These are phyloP conservation scores for Piezodorus guildinii DNA, from an alignment of 1,140 invertebrate species.

Conservation along the genomic window DNA sequence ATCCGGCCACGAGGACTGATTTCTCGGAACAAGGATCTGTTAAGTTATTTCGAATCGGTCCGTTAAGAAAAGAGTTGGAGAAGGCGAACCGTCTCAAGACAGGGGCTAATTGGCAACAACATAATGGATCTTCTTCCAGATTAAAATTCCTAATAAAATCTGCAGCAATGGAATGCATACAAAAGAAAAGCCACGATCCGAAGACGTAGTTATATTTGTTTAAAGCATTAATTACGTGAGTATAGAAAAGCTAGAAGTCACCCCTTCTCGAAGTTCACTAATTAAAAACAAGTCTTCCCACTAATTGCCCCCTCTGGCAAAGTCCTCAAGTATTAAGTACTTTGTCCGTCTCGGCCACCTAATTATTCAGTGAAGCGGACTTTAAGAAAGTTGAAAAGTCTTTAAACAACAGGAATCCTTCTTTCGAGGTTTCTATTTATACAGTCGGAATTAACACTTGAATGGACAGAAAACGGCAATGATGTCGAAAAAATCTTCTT, in stretches of 20 bases:
- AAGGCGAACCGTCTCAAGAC: too few species aligned
- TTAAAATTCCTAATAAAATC: too few species aligned
- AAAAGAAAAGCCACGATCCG: not conserved
- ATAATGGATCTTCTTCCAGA: too few species aligned
- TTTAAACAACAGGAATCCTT: slow-evolving; percentile 3
- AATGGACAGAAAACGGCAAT: too few species aligned
- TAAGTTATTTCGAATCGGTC: too few species aligned
- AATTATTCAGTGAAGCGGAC: slow-evolving; percentile 7
- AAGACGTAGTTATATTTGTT: slow-evolving; percentile 1
- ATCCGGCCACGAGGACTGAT: too few species aligned
- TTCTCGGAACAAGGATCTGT: too few species aligned
- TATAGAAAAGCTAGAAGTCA: slow-evolving; percentile 3
- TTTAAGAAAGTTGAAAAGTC: slow-evolving; percentile 6
- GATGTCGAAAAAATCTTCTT: too few species aligned
- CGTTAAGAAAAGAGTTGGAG: too few species aligned
- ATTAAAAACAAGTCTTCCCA: slow-evolving; percentile 7
- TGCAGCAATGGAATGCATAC: too few species aligned
- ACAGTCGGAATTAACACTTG: not conserved
- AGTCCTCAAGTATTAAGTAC: slow-evolving; percentile 8
- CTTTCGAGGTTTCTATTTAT: not conserved
- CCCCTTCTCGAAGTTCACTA: not conserved
- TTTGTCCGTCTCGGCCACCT: slow-evolving; percentile 6
- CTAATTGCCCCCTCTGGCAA: slow-evolving; percentile 4
- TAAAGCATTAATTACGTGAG: slow-evolving; percentile 4
- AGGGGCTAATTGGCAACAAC: too few species aligned